Base-by-base conservation (phyloP, 2,888 invertebrate species). In the Pheosia gnoma region DNA sequence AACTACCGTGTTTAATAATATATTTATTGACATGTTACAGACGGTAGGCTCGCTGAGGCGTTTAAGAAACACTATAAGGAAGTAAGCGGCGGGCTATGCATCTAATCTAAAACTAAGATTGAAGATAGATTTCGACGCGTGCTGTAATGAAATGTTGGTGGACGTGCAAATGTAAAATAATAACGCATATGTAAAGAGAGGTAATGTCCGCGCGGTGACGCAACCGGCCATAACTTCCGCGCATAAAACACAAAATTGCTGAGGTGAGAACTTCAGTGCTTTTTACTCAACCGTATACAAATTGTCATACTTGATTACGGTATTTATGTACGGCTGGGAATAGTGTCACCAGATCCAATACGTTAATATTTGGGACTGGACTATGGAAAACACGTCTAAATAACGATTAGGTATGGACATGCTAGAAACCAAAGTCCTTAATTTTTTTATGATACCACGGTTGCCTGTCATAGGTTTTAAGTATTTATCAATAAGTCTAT, bases 261-360 rank as follows among this genome's bases (percentile, higher is more conserved):
- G 60, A 73, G 63, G 65, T 77, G 70, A 69, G 75, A 77, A 67
- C 62, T 70, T 69, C 61, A 64, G 54, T 68, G 65, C 55, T 70
- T 63, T 68, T 68, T 65, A 72, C 67, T 67, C 67, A 66, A 68
- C 64, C 64, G 68, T 71, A 59, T 65, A 63, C 63, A 74, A 74
- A 74, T 75, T 75, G 71, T 75, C 76, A 71, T 67, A 72, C 60
- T 68, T 68, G 68, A 74, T 77, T 72, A 68, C 63, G 61, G 71
- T 75, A 62, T 76, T 76, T 76, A 75, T 70, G 63, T 65, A 70
- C 67, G 71, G 67, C 67, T 66, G 65, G 59, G 66, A 67, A 59
- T 57, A 60, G 63, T 63, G 38, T 59, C 53, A 13, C 49, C 58
- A 51, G n/a, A 57, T 47, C 11, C 37, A 8, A 11, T 3, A 36